Base-by-base conservation (phyloP, 30 jellyfish, hydroid and myxozoan species). In the Catostylus mosaicus region DNA sequence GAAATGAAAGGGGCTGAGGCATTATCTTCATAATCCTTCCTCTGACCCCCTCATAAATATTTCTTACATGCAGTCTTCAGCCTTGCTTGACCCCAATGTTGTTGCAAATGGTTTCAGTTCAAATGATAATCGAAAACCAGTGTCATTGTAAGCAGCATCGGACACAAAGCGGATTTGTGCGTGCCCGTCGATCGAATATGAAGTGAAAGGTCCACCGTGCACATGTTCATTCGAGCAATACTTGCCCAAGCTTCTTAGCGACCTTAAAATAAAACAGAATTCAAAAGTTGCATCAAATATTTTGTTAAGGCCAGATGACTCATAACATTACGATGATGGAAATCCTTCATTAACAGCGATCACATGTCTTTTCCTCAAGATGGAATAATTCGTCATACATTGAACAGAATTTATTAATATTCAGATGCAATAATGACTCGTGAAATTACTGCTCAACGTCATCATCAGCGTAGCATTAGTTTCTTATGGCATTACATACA, bases 191-290 rank as follows among this genome's bases (percentile, higher is more conserved):
- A 45, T 50, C 0, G 83, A 71, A 36, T 71, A 71, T 33, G 45
- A 22, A 69, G 83, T 45, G 50, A 71, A 71, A 20, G 83, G 83
- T 23, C 67, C 47, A 71, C 50, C 26, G 35, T 38, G 46, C 69
- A 36, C 20, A 24, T n/a, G n/a, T 26, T 71, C 45, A 16, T 40
- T 45, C 0, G 83, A 71, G 31, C 83, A 71, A 24, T 29, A 47
- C 30, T 54, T 71, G 8, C 83, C 83, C 18, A 48, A 9, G 67
- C 69, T 71, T 18, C 8, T 45, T 24, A 40, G 46, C 31, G 83
- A 71, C 69, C 83, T 67, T n/a, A 24, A 33, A 67, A 67, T 23
- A 14, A 20, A 61, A 8, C 20, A 61, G 5, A 9, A 50, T 8
- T 43, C 8, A 16, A 16, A 43, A 43, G 8, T 16, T 43, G 54